Evolutionary conservation across 1,140 invertebrate genomes (phyloP), one percentile per base, ranked within the genome.

Genomic region (Orius insidiosus): DNA sequence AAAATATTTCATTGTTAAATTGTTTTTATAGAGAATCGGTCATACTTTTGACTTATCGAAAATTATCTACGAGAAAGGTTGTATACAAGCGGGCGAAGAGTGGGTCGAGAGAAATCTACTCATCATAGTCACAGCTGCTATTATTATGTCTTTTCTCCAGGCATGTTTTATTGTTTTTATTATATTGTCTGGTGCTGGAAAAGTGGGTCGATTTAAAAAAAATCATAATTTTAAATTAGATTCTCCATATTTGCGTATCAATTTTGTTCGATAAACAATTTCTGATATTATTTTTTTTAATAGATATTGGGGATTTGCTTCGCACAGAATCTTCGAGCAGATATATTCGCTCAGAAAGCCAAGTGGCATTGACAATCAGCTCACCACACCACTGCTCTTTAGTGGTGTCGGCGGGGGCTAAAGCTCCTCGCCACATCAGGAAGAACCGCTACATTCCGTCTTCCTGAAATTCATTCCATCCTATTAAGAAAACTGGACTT

Each of bases 241-340:
- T n/a, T n/a, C n/a, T n/a, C n/a, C n/a, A n/a, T n/a, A n/a, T n/a
- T n/a, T n/a, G n/a, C n/a, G n/a, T n/a, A n/a, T n/a, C n/a, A 46
- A 30, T 38, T n/a, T n/a, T n/a, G n/a, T n/a, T n/a, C n/a, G n/a
- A n/a, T 39, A 14, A 40, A 3, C 6, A 30, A 5, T 2, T 15
- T 2, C 13, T 10, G 15, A 14, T 13, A 19, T 19, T 18, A 10
- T 42, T n/a, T 47, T 34, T 8, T 43, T 36, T 50, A 74, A 50
- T 68, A 94, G 90, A 95, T 97, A 57, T 66, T 97, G 47, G 90
- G 92, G 8, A 96, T 97, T 53, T 96, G 90, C 61, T 96, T 97
- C 69, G 88, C 92, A 39, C 92, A 97, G 63, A 95, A 95, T 63
- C 68, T 97, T 14, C 79, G 90, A 46, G 87, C 85, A 42, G 93